Percentiles rank a stretch among this genome's conserved stretches.
Evolutionary conservation across 2,113 vertebrate species (phyloP).

Genomic region (Gorilla gorilla): DNA sequence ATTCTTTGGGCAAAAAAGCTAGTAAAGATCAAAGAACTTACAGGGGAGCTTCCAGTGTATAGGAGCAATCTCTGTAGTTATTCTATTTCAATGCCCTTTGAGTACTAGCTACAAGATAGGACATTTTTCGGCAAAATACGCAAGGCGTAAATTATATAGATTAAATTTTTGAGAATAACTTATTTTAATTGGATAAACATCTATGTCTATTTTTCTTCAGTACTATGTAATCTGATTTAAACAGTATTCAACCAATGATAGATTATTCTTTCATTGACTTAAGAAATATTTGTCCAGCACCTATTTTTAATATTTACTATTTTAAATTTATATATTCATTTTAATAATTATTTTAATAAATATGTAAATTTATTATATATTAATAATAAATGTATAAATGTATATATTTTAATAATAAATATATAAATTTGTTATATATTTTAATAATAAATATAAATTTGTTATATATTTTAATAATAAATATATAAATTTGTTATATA

Average conservation of each 20-base stretch:
- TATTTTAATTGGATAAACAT: not conserved
- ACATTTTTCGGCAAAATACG: not conserved
- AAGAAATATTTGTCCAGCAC: not conserved
- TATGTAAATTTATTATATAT: too few relatives aligned
- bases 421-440: too few relatives aligned
- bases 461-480: too few relatives aligned
- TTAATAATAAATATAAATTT: too few relatives aligned
- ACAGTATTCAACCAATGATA: not conserved
- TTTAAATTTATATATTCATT: too few relatives aligned
- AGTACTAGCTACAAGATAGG: not conserved
- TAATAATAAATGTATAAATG: too few relatives aligned
- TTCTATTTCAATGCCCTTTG: not conserved
- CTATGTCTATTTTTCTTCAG: not conserved
- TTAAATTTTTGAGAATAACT: constrained; percentile 6
- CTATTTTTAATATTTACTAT: too few relatives aligned
- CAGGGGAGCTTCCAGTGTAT: not conserved
- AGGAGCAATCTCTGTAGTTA: not conserved
- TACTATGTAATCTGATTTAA: not conserved
- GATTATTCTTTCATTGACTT: not conserved
- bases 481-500: too few relatives aligned
- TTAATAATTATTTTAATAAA: too few relatives aligned
- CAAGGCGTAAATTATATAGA: not conserved
- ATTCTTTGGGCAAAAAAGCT: constrained; percentile 49
- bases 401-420: too few relatives aligned
- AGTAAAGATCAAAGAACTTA: constrained; percentile 33